phyloP scores from a whole-genome alignment of 2,797 vertebrate species.

The Gastrophryne carolinensis region DNA sequence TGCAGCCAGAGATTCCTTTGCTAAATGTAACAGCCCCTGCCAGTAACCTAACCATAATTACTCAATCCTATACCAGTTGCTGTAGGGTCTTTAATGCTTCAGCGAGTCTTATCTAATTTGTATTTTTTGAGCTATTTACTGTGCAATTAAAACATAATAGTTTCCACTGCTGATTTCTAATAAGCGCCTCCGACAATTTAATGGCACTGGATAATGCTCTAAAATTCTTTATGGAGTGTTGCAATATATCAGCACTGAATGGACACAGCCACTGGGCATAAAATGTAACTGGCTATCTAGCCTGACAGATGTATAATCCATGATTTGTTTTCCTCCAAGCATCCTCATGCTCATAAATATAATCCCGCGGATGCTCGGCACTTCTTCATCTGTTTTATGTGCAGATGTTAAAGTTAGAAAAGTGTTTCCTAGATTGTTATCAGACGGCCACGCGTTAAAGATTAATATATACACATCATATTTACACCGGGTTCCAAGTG shows the following conservation, averaged over 20 bases:
- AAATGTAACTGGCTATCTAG: background rate
- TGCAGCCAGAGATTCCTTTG: too few relatives aligned
- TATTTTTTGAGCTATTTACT: slow-evolving; percentile 1
- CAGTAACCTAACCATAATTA: too few relatives aligned
- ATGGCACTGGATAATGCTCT: background rate
- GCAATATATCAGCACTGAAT: slow-evolving; percentile 7
- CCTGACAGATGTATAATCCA: slow-evolving; percentile 4
- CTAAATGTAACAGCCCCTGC: too few relatives aligned
- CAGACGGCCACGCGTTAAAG: background rate
- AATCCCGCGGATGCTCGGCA: background rate
- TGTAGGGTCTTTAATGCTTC: too few relatives aligned
- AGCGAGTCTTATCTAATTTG: background rate
- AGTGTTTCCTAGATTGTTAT: background rate
- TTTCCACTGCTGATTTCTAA: slow-evolving; percentile 9
- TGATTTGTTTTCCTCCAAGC: background rate
- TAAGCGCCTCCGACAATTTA: background rate
- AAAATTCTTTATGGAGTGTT: background rate
- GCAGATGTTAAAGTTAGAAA: background rate
- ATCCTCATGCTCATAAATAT: slow-evolving; percentile 14
- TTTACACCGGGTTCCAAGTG: too few relatives aligned
- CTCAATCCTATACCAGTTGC: too few relatives aligned
- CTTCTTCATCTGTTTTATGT: background rate
- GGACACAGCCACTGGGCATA: background rate
- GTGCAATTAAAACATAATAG: background rate
- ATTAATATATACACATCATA: background rate